Evolutionary conservation across 1,140 invertebrate genomes (phyloP), one percentile per base, ranked within the genome.

Genomic region (Drosophila kohkoa): DNA sequence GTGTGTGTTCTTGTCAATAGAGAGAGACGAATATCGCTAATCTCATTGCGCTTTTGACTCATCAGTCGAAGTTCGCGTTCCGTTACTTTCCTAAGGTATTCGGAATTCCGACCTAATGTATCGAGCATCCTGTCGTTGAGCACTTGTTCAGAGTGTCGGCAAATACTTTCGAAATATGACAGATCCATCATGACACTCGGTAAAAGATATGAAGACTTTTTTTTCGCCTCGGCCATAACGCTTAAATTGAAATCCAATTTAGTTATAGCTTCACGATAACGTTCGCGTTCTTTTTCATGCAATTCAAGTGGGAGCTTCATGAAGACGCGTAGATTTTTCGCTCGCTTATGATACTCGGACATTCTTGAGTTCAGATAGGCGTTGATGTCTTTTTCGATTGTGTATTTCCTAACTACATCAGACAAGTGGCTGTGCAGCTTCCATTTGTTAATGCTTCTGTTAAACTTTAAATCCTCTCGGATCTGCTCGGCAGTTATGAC

Each of bases 1-100:
- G 81, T 68, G 28, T 89, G 79, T 15, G 77, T 81, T 10, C 71
- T 77, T 10, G 55, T 69, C 5, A 91, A 80, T 0, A 91, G 11
- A 5, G 11, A 28, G 1, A 81, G 55, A 1, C 89, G 73, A 0
- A 59, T 55, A 62, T 85, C 79, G n/a, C 81, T 86, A 11, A 91
- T 71, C 46, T 91, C 89, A 10, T 76, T 67, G 3, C 89, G 77
- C 1, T 69, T 86, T 15, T 38, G 20, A 0, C 0, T 1, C 72
- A 86, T 86, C 0, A 16, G 35, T 3, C 55, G 35, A 1, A 79
- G 10, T 2, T 63, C 68, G 1, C 41, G 54, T 0, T 79, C 65
- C 3, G 65, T 41, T 0, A 65, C 0, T 2, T 57, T 65, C 1
- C 16, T 11, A 1, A 82, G 10, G 6, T 41, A 25, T 0, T 82